A percentile compares a stretch with the other conserved stretches of the same genome.
Evolutionary conservation across 1,140 invertebrate species (phyloP).

Genomic region (Pristionchus pacificus): DNA sequence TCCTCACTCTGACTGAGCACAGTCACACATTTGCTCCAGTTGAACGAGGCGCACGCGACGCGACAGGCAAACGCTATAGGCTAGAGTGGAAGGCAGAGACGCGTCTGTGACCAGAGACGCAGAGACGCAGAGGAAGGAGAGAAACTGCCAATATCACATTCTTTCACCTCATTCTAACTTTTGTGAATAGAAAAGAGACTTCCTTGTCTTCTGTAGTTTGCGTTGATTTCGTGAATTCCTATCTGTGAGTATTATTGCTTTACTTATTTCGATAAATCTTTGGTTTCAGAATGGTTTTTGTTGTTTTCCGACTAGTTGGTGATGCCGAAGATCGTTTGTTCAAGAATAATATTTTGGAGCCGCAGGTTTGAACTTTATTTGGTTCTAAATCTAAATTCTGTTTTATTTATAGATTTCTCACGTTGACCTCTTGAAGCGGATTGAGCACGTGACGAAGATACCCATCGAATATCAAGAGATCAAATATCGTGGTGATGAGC

Average conservation of each 20-base stretch:
- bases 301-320: too few relatives aligned
- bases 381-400: too few relatives aligned
- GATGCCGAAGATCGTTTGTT: too few relatives aligned
- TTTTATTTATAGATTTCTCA: neutral
- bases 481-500: neutral
- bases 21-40: too few relatives aligned
- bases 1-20: too few relatives aligned
- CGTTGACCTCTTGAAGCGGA: neutral
- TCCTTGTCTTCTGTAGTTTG: conserved; percentile 12
- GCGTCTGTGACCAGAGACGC: conserved; percentile 4
- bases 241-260: conserved; percentile 9
- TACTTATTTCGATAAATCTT: too few relatives aligned
- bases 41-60: too few relatives aligned
- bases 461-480: neutral
- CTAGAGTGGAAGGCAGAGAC: too few relatives aligned
- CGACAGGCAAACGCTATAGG: too few relatives aligned
- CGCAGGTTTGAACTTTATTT: too few relatives aligned
- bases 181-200: conserved; percentile 13
- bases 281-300: too few relatives aligned
- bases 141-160: conserved; percentile 7
- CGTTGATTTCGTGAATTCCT: conserved; percentile 11
- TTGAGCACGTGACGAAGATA: neutral
- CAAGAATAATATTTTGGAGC: too few relatives aligned
- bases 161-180: conserved; percentile 7
- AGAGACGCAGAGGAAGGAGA: conserved; percentile 13